Conservation (phyloP, 2,797 vertebrate genomes). For the Taenioides sp. region DNA sequence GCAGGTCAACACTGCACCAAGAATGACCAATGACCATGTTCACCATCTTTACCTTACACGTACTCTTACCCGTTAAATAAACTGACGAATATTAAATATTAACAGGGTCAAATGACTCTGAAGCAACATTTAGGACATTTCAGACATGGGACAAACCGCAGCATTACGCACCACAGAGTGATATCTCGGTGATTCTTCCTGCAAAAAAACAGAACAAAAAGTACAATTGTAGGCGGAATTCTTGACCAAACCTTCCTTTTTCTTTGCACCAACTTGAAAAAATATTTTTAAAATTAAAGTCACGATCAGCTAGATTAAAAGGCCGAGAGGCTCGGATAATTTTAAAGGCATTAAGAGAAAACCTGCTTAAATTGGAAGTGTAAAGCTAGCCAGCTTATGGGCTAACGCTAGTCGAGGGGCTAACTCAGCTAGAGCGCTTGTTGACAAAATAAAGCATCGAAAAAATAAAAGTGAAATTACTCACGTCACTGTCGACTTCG, state of each 20-base stretch:
- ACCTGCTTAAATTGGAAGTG: conserved; percentile 36
- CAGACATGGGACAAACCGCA: conserved; percentile 61
- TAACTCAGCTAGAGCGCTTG: conserved; percentile 56
- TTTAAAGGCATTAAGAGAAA: conserved; percentile 22
- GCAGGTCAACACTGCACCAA: too few relatives aligned
- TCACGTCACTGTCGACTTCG: conserved; percentile 99
- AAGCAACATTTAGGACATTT: conserved; percentile 37
- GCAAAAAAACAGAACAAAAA: conserved; percentile 82
- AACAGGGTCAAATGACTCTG: conserved; percentile 27
- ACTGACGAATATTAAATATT: conserved; percentile 15
- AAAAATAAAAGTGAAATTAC: conserved; percentile 62
- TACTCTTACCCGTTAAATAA: neutral
- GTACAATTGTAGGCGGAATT: conserved; percentile 78
- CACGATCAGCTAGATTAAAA: neutral
- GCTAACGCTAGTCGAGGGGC: conserved; percentile 69
- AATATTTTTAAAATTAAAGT: conserved; percentile 5
- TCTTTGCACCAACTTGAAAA: conserved; percentile 40
- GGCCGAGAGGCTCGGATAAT: conserved; percentile 18
- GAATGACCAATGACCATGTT: neutral
- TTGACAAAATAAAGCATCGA: conserved; percentile 38
- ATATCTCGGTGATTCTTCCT: conserved; percentile 93
- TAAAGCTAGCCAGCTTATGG: conserved; percentile 49
- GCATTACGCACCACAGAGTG: conserved; percentile 88
- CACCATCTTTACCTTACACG: neutral
- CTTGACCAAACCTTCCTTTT: conserved; percentile 45